phyloP scores from a whole-genome alignment of 2,797 vertebrate species.

The Hapalemur alaotrensis region DNA sequence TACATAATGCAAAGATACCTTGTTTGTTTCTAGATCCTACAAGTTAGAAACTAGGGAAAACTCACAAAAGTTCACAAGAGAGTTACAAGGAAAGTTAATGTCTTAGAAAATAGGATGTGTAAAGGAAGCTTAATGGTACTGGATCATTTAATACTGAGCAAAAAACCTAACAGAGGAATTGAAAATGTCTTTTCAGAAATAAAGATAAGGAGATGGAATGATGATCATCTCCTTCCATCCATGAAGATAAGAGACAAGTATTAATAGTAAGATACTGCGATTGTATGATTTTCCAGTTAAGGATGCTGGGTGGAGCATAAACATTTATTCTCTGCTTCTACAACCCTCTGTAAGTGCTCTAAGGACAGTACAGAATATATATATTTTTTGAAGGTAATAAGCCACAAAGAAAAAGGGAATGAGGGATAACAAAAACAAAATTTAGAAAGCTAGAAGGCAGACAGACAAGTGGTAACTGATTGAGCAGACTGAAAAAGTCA shows the following conservation, averaged over 20 bases:
- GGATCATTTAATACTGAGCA: not conserved
- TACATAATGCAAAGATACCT: not conserved
- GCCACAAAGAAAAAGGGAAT: not conserved
- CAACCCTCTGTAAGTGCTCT: not conserved
- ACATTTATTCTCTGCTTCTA: not conserved
- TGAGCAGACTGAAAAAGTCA: not conserved
- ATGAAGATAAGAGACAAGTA: not conserved
- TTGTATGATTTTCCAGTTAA: not conserved
- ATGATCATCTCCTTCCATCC: not conserved
- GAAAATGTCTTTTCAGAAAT: not conserved
- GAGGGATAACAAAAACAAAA: not conserved
- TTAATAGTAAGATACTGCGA: not conserved
- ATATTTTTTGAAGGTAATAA: not conserved
- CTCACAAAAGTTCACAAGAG: not conserved
- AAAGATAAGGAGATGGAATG: not conserved
- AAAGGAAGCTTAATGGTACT: not conserved
- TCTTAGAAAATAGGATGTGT: not conserved
- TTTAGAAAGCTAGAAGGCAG: not conserved
- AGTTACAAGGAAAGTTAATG: not conserved
- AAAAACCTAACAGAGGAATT: not conserved
- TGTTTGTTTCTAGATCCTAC: not conserved
- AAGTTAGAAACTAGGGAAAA: not conserved
- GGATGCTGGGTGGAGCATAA: not conserved
- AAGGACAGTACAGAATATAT: not conserved
- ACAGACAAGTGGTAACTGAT: not conserved